Conservation (phyloP, 2,113 vertebrate genomes). For the Pedionomus torquatus region DNA sequence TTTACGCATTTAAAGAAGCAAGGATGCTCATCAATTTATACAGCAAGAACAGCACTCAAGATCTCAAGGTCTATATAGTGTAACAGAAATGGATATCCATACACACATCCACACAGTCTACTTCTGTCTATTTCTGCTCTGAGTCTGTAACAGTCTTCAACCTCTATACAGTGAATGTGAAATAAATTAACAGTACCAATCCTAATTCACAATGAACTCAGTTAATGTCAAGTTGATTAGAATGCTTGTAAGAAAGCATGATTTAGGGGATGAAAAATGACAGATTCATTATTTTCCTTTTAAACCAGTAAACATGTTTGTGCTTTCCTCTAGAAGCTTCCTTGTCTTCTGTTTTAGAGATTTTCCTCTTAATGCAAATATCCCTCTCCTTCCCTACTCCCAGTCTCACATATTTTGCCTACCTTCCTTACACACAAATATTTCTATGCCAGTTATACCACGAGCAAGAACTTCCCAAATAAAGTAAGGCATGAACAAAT, state of each 20-base stretch:
- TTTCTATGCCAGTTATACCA: not conserved
- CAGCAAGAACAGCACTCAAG: not conserved
- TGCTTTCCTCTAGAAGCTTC: not conserved
- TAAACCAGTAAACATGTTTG: not conserved
- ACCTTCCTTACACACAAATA: conserved; percentile 12
- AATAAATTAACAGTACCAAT: not conserved
- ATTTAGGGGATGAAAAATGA: not conserved
- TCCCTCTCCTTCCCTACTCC: not conserved
- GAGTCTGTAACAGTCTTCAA: not conserved
- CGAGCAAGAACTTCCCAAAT: conserved; percentile 2
- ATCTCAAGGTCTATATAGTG: rapidly evolving
- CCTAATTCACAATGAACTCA: not conserved
- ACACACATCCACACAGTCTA: not conserved
- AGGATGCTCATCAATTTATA: not conserved
- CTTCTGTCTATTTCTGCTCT: not conserved
- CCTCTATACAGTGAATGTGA: not conserved
- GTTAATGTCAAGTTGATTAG: not conserved
- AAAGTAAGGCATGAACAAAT: conserved; percentile 11
- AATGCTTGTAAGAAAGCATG: not conserved
- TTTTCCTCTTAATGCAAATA: not conserved
- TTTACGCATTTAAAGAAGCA: not conserved
- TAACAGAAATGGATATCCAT: not conserved
- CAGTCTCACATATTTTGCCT: not conserved
- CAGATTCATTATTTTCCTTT: not conserved
- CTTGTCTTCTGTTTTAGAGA: not conserved